Evolutionary conservation across 2,888 invertebrate genomes (phyloP).

Genomic region (Drosophila quinaria): DNA sequence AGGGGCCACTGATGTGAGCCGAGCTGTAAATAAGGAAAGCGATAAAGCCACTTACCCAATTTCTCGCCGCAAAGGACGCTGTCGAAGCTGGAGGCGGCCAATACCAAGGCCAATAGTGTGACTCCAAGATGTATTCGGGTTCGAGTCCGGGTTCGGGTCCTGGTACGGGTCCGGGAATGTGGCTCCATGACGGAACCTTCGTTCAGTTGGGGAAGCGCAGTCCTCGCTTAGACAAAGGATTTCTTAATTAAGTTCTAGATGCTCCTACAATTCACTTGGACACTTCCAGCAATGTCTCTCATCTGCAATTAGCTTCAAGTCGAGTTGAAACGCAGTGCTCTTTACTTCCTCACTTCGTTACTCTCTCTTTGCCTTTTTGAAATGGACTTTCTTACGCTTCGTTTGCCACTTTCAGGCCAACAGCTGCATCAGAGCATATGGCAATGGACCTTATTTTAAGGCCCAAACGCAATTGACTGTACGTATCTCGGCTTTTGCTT

Average conservation of each 20-base stretch:
- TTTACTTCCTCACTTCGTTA: no score
- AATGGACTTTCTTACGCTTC: conserved; percentile 50
- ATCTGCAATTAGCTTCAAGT: conserved; percentile 60
- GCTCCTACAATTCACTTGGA: conserved; percentile 42
- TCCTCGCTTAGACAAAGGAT: conserved; percentile 55
- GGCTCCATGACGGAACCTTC: conserved; percentile 47
- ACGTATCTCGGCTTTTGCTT: conserved; percentile 16
- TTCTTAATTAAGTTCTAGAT: conserved; percentile 51
- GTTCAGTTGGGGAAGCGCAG: conserved; percentile 16
- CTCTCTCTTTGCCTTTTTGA: conserved; percentile 5
- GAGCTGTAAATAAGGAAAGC: conserved; percentile 65
- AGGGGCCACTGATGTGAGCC: conserved; percentile 57
- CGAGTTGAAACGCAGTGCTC: background rate
- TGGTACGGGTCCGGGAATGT: conserved; percentile 21
- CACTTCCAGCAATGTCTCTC: conserved; percentile 35
- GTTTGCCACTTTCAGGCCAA: conserved; percentile 38
- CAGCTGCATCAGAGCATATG: conserved; percentile 55
- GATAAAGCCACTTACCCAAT: conserved; percentile 80
- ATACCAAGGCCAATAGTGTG: conserved; percentile 61
- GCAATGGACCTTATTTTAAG: conserved; percentile 25
- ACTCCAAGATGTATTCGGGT: conserved; percentile 25
- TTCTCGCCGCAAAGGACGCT: conserved; percentile 79
- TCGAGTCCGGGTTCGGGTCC: background rate
- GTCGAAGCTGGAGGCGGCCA: conserved; percentile 60
- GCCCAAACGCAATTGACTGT: conserved; percentile 38